phyloP scores from a whole-genome alignment of 2,888 invertebrate genomes.

The Chorisops tibialis region DNA sequence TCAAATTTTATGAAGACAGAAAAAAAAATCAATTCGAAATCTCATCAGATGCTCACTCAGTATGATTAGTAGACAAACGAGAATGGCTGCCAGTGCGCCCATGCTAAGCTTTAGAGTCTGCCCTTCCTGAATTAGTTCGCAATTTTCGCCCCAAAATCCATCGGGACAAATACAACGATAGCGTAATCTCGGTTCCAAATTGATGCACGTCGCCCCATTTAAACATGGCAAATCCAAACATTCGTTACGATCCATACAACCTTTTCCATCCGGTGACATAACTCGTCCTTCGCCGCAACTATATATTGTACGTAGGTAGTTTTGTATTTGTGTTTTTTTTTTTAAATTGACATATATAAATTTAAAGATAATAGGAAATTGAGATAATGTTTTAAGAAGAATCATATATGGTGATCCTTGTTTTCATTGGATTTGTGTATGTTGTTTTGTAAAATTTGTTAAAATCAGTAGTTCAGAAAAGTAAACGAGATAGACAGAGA shows the following conservation, averaged over 20 bases:
- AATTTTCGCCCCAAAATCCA: conserved; percentile 92
- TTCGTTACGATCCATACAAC: conserved; percentile 94
- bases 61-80: conserved; percentile 94
- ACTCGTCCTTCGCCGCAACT: conserved; percentile 93
- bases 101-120: conserved; percentile 93
- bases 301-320: conserved; percentile 7
- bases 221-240: conserved; percentile 91
- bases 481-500: no score
- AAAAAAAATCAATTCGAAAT: neutral
- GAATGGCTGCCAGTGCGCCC: conserved; percentile 94
- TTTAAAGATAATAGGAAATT: no score
- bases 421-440: no score
- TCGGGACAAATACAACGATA: conserved; percentile 88
- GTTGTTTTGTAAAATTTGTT: neutral
- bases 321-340: conserved; percentile 18
- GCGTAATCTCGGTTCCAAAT: conserved; percentile 82
- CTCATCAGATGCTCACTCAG: conserved; percentile 77
- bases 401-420: no score
- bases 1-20: neutral
- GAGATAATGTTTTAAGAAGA: no score
- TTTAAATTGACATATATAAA: neutral
- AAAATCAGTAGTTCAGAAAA: no score
- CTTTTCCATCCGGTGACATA: conserved; percentile 85
- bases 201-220: conserved; percentile 89
- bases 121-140: conserved; percentile 90